Percentiles rank a stretch among this genome's conserved stretches.
phyloP scores from a whole-genome alignment of 2,888 invertebrate species.

The Nomada goodeniana region DNA sequence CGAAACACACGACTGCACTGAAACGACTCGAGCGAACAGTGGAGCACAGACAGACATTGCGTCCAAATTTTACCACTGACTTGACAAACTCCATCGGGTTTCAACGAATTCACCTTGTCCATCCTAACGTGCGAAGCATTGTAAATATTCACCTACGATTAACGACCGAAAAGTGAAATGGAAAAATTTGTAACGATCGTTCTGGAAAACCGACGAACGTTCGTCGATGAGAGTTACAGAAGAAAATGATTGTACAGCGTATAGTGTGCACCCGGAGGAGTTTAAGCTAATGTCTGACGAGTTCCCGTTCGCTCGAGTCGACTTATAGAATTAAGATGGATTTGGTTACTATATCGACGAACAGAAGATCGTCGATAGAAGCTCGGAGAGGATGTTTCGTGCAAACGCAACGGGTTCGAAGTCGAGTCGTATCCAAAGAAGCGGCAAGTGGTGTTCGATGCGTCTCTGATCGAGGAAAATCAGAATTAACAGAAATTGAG shows the following conservation, averaged over 20 bases:
- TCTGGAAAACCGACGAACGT: too few relatives aligned
- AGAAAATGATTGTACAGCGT: too few relatives aligned
- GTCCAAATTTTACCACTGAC: constrained; percentile 18
- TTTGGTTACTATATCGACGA: constrained; percentile 63
- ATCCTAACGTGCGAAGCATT: neutral
- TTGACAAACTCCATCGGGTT: constrained; percentile 37
- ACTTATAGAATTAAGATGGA: constrained; percentile 55
- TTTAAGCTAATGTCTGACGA: neutral
- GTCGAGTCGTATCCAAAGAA: constrained; percentile 41
- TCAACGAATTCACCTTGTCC: neutral
- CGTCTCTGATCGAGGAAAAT: constrained; percentile 1
- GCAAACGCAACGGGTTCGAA: constrained; percentile 54
- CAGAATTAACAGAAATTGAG: neutral
- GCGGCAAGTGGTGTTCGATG: constrained; percentile 19
- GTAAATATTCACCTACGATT: neutral
- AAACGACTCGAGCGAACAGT: constrained; percentile 63
- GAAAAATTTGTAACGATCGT: neutral
- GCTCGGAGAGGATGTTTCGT: constrained; percentile 64
- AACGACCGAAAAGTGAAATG: neutral
- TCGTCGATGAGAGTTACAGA: too few relatives aligned
- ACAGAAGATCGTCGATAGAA: constrained; percentile 36
- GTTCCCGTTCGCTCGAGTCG: constrained; percentile 65
- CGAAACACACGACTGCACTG: constrained; percentile 57
- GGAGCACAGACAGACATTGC: constrained; percentile 34
- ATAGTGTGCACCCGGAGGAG: too few relatives aligned